phyloP scores from a whole-genome alignment of 2,113 vertebrate species.

The Cryptomyrus ogoouensis region DNA sequence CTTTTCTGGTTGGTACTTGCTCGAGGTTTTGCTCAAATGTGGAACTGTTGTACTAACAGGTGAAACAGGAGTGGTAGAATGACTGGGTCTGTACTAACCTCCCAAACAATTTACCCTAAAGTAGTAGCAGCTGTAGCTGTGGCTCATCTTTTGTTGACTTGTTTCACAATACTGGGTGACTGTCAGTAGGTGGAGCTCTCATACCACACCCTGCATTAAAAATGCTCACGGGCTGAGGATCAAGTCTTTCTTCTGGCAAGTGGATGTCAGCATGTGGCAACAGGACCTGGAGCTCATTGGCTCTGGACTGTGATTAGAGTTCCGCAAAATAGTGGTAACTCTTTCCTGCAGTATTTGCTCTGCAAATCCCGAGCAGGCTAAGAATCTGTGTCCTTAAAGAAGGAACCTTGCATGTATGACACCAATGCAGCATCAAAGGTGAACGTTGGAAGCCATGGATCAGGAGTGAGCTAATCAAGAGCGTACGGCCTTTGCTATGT shows the following conservation, averaged over 20 bases:
- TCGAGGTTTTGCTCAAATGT: neutral
- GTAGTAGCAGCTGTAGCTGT: neutral
- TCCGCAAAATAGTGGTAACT: neutral
- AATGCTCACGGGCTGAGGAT: neutral
- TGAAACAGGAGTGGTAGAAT: neutral
- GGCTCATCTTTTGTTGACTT: neutral
- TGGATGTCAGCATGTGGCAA: neutral
- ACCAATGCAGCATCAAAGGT: neutral
- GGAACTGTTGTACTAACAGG: neutral
- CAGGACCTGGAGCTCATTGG: neutral
- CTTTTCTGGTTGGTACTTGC: neutral
- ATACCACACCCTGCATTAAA: neutral
- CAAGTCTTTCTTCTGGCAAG: neutral
- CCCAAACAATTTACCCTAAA: neutral
- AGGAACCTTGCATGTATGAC: neutral
- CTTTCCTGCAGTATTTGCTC: neutral
- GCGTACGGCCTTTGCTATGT: neutral
- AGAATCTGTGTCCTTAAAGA: neutral
- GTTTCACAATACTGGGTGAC: neutral
- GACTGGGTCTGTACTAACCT: neutral
- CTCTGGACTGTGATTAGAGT: neutral
- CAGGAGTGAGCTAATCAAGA: neutral
- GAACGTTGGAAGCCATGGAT: neutral
- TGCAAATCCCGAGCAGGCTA: neutral
- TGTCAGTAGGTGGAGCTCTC: neutral